Base-by-base conservation (phyloP, 2,797 vertebrate genomes). In the Cichlasoma orientale region DNA sequence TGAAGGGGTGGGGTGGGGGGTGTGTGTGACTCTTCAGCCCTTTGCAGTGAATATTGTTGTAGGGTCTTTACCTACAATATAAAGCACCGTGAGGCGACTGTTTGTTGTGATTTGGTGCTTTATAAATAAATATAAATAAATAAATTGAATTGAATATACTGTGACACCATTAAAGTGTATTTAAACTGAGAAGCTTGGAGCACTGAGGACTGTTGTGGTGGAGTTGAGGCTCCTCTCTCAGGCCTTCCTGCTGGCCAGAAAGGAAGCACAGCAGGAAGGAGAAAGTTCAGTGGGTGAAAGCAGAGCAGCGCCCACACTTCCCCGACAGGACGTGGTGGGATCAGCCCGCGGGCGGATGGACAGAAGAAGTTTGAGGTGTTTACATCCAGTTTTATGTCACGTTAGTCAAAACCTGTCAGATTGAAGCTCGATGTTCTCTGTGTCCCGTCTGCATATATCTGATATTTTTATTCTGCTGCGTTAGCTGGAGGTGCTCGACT, bases 211-310 rank as follows among this genome's bases (percentile, higher is more conserved):
- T 44, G 41, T 69, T 0, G 19, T 3, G 54, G 2, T 33, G 76
- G 29, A 16, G 58, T 44, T 27, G 11, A 33, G 50, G 58, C 72
- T 73, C 2, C 2, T 58, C 36, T 80, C 3, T 75, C 68, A 70
- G 29, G 8, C 23, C 11, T 53, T 2, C 14, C 21, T 14, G 66
- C 44, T 82, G 1, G 70, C 58, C 53, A 74, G 69, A 72, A 82
- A 95, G 94, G 90, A 95, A 95, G 89, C 80, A 72, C 75, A 81
- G 81, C 92, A 94, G 96, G 96, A 97, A 95, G 87, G 44, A 13
- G 90, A 88, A 92, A 92, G 86, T 2, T 23, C 18, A 79, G 86
- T 69, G 82, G 87, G 87, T 89, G 77, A 84, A 81, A 5, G 2
- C 79, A 86, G 90, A 90, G 78, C 89, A 88, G 71, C 6, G 57